These are phyloP conservation scores for Cyclophora albipunctata DNA, from an alignment of 2,888 invertebrate species.

Conservation along the genomic window DNA sequence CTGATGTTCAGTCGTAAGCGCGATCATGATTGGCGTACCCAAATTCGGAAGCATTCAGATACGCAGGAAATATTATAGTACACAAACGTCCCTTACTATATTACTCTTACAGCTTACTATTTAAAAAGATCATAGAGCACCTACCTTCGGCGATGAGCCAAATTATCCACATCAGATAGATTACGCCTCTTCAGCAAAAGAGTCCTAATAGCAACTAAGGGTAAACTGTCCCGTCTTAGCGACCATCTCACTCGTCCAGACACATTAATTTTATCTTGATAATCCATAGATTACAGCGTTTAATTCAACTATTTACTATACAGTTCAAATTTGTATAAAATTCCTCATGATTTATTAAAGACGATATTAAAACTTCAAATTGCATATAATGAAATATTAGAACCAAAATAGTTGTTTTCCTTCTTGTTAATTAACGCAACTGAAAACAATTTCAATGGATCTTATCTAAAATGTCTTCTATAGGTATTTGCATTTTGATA, in stretches of 20 bases:
- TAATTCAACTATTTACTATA: background rate
- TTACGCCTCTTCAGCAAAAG: conserved; percentile 49
- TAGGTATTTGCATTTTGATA: conserved; percentile 36
- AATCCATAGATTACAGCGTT: conserved; percentile 12
- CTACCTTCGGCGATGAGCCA: conserved; percentile 53
- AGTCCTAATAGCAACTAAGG: conserved; percentile 47
- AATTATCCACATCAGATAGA: conserved; percentile 37
- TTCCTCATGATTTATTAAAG: background rate
- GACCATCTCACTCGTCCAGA: conserved; percentile 34
- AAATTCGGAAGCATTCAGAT: too few relatives aligned
- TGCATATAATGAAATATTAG: too few relatives aligned
- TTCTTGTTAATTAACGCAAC: too few relatives aligned
- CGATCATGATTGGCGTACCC: too few relatives aligned
- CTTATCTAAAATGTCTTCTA: conserved; percentile 19
- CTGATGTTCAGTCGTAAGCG: too few relatives aligned
- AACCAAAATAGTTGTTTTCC: too few relatives aligned
- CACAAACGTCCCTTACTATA: too few relatives aligned
- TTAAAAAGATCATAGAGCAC: conserved; percentile 7
- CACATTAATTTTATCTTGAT: conserved; percentile 22
- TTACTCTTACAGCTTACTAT: too few relatives aligned
- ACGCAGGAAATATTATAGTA: too few relatives aligned
- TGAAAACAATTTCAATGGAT: background rate
- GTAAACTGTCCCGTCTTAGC: conserved; percentile 57
- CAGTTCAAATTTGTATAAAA: background rate
- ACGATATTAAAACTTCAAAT: too few relatives aligned